Evolutionary conservation across 2,888 invertebrate genomes (phyloP), one percentile per base, ranked within the genome.

Genomic region (Colletes collaris): DNA sequence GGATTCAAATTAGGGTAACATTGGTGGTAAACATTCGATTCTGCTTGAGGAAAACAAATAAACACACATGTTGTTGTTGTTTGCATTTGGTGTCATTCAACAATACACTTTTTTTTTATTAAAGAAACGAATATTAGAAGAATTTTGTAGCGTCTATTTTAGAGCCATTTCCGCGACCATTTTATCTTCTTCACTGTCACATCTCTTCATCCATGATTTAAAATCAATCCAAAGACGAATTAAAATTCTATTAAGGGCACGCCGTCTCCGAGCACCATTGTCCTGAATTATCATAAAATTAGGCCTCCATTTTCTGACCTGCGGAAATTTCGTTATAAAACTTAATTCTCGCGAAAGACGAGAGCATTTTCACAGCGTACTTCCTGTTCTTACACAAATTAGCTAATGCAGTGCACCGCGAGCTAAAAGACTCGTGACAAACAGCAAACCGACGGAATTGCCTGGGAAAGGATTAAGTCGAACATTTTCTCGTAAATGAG

Each of bases 281-380:
- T 13, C 16, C 35, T n/a, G n/a, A 50, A 65, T 58, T 79, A 71
- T 49, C 40, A 37, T 60, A 44, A 49, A 4, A 67, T 63, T 44
- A 49, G n/a, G n/a, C 50, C 19, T 59, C 4, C 52, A 10, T 67
- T 50, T 27, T 50, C 40, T 40, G 27, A 0, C 13, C 3, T 8
- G 49, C 69, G 35, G 37, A 53, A 77, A 67, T 72, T 68, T 49
- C 74, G 55, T 64, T 74, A 49, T 6, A 44, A 59, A 58, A 64
- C 53, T 67, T 19, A 64, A 44, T 52, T 44, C n/a, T 35, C 16
- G 2, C 11, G 10, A 16, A 63, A 19, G 27, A 19, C 11, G 13
- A 19, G 16, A 44, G 13, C 62, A 35, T 27, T 44, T 56, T 66
- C 27, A 7, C 58, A 19, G 27, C 27, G 10, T 11, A 13, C 35